These are phyloP conservation scores for Sinocyclocheilus grahami DNA, from an alignment of 2,113 vertebrate species.

Conservation along the genomic window DNA sequence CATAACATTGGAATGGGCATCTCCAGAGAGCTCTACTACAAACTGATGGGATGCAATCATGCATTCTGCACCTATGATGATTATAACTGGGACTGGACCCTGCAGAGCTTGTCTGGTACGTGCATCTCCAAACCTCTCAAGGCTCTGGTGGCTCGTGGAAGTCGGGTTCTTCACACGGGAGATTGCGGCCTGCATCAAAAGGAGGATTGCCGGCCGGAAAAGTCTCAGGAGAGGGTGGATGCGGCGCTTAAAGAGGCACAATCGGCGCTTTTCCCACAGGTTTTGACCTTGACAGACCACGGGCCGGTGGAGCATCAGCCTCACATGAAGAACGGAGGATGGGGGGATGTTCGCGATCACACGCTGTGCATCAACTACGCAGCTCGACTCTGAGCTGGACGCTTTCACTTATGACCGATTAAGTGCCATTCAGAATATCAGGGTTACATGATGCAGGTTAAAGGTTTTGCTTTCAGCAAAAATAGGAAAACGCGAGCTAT, in stretches of 20 bases:
- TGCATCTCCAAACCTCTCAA: slow-evolving; percentile 77
- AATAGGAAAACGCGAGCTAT: not conserved
- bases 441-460: not conserved
- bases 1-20: slow-evolving; percentile 76
- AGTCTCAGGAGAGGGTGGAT: slow-evolving; percentile 65
- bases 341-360: slow-evolving; percentile 80
- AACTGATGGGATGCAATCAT: slow-evolving; percentile 70
- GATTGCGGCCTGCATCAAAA: slow-evolving; percentile 76
- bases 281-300: slow-evolving; percentile 56
- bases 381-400: slow-evolving; percentile 61
- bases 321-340: slow-evolving; percentile 78
- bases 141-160: slow-evolving; percentile 70
- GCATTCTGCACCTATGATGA: slow-evolving; percentile 76
- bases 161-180: slow-evolving; percentile 78
- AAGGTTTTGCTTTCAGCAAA: slow-evolving; percentile 16
- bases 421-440: slow-evolving; percentile 16
- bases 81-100: slow-evolving; percentile 79
- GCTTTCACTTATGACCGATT: too few relatives aligned
- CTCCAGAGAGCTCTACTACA: slow-evolving; percentile 71
- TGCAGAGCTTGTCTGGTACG: slow-evolving; percentile 75
- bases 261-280: slow-evolving; percentile 63
- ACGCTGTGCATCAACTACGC: slow-evolving; percentile 72
- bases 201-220: slow-evolving; percentile 70
- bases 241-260: slow-evolving; percentile 59
- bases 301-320: slow-evolving; percentile 68